Evolutionary conservation across 2,113 vertebrate species (phyloP), one percentile per base, ranked within the genome.

Genomic region (Saimiri boliviensis): DNA sequence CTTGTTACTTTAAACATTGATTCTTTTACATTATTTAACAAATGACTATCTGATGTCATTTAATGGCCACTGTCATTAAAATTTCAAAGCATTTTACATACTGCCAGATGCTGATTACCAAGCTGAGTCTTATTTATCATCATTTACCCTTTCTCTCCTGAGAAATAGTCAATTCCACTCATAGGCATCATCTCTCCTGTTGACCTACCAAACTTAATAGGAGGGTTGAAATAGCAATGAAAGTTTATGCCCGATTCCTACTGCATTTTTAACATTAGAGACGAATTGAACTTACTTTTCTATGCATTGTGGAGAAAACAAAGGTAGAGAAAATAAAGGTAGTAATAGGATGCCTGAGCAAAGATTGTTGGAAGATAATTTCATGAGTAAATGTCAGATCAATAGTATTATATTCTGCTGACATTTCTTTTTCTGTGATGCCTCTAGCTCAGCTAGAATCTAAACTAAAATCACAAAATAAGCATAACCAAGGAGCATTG

Each of bases 341-440:
- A 77, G 49, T 86, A 79, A 54, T 74, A 90, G 52, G n/a, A 56
- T 82, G 32, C 27, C 58, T 93, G n/a, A 54, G 58, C 73, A 54
- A 92, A 93, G 92, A 95, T 47, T 93, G 56, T 68, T 94, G 87
- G 63, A 45, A 97, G 90, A 97, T 92, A 92, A 97, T 96, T 95
- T 93, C 32, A 13, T 60, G 88, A 92, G 87, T 88, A 96, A 97
- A 94, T 91, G 87, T 96, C 81, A 96, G 66, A 96, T 97, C 92
- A 96, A 96, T 91, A 87, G 80, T 80, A 68, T 66, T 94, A 49
- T 90, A 60, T 87, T 95, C 14, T 79, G 37, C 88, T 92, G 92
- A 96, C 76, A 96, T 96, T 96, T 97, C 89, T 95, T 95, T 47
- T 77, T 23, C 25, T 47, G 9, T 42, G 42, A 40, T 60, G 32